Evolutionary conservation across 2,113 vertebrate genomes (phyloP), one percentile per base, ranked within the genome.

Genomic region (Dascyllus trimaculatus): DNA sequence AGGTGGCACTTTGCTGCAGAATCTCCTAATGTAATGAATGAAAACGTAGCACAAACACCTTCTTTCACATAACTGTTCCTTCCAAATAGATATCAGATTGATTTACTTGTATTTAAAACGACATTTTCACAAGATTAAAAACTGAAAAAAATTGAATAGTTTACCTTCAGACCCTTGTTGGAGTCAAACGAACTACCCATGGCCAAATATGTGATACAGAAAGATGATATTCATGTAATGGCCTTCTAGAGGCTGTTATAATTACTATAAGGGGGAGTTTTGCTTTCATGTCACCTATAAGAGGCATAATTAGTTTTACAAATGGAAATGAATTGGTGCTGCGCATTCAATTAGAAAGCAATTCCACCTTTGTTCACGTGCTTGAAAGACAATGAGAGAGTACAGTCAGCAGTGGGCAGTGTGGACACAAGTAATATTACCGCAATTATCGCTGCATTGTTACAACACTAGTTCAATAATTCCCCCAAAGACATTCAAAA

Each of bases 221-320:
- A 5, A 51, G 6, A 53, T 4, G 19, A 2, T 5, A 0, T 19
- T 61, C 5, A 67, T 40, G 25, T 18, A 61, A 61, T 48, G 46
- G 19, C 46, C 19, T n/a, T n/a, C 48, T 49, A 43, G 51, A 18
- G 40, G 43, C 49, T 14, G 29, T 46, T 18, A 11, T 11, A 1
- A 35, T 3, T 19, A 49, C 18, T 49, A n/a, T 49, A n/a, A 40
- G 38, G 9, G 4, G 21, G 4, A 46, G 19, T 26, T 21, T 53
- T 11, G 11, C 29, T 72, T 61, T 51, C n/a, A 73, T 51, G 32
- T 63, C 11, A 57, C 2, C 25, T 65, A n/a, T 14, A 25, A 64
- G 57, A 25, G 21, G 45, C 49, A 26, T 38, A 8, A 24, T 59
- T 38, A 69, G 6, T 35, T 62, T 48, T 68, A 63, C n/a, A 58